phyloP scores from a whole-genome alignment of 2,797 vertebrate species.

The Forpus xanthops region DNA sequence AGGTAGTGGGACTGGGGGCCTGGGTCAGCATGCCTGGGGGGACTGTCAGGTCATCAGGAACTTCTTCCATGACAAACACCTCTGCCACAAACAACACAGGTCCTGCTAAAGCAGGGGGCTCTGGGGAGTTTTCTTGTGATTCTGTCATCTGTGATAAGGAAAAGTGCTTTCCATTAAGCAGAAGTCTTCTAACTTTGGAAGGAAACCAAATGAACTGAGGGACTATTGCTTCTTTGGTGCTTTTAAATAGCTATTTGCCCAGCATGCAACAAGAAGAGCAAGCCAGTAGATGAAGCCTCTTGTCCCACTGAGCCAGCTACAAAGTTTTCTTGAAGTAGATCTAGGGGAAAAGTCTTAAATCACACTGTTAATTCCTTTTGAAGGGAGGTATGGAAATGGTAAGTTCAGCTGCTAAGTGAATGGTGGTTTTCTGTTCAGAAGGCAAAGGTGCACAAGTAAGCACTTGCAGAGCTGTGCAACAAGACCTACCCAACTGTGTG shows the following conservation, averaged over 20 bases:
- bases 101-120: not conserved
- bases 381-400: not conserved
- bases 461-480: rapidly evolving
- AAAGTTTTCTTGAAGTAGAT: not conserved
- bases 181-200: not conserved
- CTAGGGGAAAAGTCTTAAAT: not conserved
- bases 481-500: not conserved
- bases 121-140: not conserved
- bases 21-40: rapidly evolving
- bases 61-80: not conserved
- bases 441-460: not conserved
- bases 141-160: not conserved
- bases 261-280: not conserved
- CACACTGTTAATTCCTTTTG: not conserved
- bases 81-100: not conserved
- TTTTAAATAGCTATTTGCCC: not conserved
- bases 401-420: not conserved
- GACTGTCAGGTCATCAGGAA: not conserved
- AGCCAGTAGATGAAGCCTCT: not conserved
- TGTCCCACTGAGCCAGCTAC: not conserved
- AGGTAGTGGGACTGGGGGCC: not conserved
- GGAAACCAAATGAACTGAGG: not conserved
- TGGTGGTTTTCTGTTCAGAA: not conserved
- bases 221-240: not conserved
- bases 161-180: not conserved